Conservation (phyloP, 2,113 vertebrate species). For the Malurus alboscapulatus region DNA sequence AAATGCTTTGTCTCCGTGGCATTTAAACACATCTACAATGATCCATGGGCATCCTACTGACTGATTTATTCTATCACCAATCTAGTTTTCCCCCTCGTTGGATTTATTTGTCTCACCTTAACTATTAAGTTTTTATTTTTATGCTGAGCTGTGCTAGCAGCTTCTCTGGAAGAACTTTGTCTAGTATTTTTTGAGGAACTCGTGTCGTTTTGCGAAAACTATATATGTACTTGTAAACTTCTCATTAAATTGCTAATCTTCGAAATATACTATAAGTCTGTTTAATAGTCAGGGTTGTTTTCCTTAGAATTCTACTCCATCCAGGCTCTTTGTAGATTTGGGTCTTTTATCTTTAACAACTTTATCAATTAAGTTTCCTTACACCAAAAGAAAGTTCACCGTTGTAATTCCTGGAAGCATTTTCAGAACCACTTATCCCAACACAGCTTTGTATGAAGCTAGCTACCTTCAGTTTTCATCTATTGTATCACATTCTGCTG, state of each 20-base stretch:
- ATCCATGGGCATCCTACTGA: not conserved
- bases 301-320: not conserved
- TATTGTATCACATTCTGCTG: constrained; percentile 8
- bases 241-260: not conserved
- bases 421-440: not conserved
- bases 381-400: not conserved
- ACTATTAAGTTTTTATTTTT: not conserved
- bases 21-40: not conserved
- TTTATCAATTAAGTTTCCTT: not conserved
- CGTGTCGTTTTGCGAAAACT: not conserved
- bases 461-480: not conserved
- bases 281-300: not conserved
- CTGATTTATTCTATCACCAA: not conserved
- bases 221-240: not conserved
- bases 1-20: fast-evolving
- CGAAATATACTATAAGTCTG: not conserved
- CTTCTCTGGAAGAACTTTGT: not conserved
- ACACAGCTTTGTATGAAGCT: not conserved
- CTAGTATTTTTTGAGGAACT: not conserved
- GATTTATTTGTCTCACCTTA: not conserved
- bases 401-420: constrained; percentile 19
- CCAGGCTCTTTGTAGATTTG: not conserved
- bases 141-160: not conserved
- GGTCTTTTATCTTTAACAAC: not conserved
- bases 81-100: not conserved